Base-by-base conservation (phyloP, 2,888 invertebrate genomes). In the Drosophila kokeensis region DNA sequence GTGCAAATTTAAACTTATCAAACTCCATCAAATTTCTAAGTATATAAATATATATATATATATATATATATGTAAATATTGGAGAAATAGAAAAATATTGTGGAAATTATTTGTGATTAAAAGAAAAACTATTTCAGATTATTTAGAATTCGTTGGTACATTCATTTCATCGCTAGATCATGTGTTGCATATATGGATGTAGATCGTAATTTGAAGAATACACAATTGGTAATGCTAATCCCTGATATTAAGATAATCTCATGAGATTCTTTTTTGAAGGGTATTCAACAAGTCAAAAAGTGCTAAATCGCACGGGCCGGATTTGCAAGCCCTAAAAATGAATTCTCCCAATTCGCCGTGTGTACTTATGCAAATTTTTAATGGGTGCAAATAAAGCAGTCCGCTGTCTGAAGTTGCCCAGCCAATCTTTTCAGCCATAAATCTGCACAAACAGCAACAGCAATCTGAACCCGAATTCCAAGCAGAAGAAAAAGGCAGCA, bases 361-460 rank as follows among this genome's bases (percentile, higher is more conserved):
- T 78, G 81, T 65, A 69, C 72, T 81, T 79, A 81, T 81, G 79
- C 81, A 79, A 76, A 81, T 76, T 81, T 69, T 69, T 69, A 81
- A 79, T 79, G 81, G 77, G 54, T 69, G 77, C 77, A 76, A 76
- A 72, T 72, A 68, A 76, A 72, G 72, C 68, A 70, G 77, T 62
- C 29, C 69, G 24, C 61, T 42, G 53, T 40, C 76, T 65, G 48
- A 67, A 65, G 66, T 61, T 70, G 59, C 38, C 57, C 54, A 48
- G 58, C 67, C 81, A 80, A 76, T 64, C 69, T 69, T 42, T 49
- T 24, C 49, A 58, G 69, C 66, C 81, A 79, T 79, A 79, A 79
- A 81, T 79, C 79, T 76, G 77, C 53, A 64, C 67, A 68, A 72
- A 57, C 66, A 76, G 52, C 58, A 45, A 38, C 24, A 61, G 38